Base-by-base conservation (phyloP, 2,113 vertebrate genomes). In the Chunga burmeisteri region DNA sequence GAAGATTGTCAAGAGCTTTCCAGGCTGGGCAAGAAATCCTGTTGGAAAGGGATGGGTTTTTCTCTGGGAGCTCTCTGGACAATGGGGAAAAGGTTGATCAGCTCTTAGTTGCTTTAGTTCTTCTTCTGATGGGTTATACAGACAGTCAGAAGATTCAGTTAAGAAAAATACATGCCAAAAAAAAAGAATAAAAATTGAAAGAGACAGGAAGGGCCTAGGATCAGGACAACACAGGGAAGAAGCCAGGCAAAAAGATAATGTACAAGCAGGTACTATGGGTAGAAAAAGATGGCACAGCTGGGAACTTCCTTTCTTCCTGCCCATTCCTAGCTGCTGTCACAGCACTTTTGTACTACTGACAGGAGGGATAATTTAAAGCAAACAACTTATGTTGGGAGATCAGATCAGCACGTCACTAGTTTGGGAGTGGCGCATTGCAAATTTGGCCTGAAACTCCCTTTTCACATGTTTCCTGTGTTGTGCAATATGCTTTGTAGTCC, bases 371-470 rank as follows among this genome's bases (percentile, higher is more conserved):
- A 95, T 94, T 96, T 91, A 94, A 95, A 91, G 66, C 78, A 96
- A 91, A 94, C 66, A 95, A 82, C 32, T 93, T 72, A 77, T 50
- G 77, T 10, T 91, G 93, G 94, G 94, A 97, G 81, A 96, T 93
- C 83, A 79, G 86, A 96, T 97, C 91, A 94, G 89, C 70, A 80
- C 27, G 53, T 96, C 95, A 94, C 93, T 82, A 30, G 5, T 58
- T 89, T 93, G 93, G 96, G 96, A 97, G 93, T 53, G 95, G 96
- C 66, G 66, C 81, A 40, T 66, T 70, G 88, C 53, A 91, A 79
- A 87, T 92, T 91, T 94, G 95, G 93, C 93, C 87, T 85, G 81
- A 95, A 97, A 86, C 70, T 97, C 81, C 55, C 58, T 91, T 95
- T 97, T 94, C 91, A 90, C 62, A 46, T 81, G 3, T 91, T 92